phyloP scores from a whole-genome alignment of 2,113 vertebrate genomes.

The Dendropsophus ebraccatus region DNA sequence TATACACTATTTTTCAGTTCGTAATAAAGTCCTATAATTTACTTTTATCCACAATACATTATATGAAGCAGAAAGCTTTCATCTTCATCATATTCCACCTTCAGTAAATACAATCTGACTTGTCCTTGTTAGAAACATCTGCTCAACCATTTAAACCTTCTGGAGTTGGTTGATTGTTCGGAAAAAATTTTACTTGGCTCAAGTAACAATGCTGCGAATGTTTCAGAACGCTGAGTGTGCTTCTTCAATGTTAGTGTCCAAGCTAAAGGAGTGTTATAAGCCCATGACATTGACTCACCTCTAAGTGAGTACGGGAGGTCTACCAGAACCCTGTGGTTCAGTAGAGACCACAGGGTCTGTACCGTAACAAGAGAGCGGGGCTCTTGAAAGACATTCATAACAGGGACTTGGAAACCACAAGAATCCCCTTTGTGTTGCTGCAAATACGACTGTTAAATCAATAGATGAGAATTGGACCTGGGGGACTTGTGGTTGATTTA shows the following conservation, averaged over 20 bases:
- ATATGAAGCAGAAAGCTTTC: neutral
- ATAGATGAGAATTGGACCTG: conserved; percentile 25
- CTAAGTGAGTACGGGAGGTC: conserved; percentile 41
- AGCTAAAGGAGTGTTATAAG: neutral
- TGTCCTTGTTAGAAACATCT: conserved; percentile 29
- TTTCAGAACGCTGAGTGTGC: neutral
- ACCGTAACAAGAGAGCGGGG: neutral
- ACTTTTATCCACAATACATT: neutral
- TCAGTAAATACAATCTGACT: neutral
- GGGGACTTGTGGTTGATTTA: conserved; percentile 49
- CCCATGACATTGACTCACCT: conserved; percentile 17
- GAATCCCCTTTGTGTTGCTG: conserved; percentile 30
- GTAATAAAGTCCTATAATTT: neutral
- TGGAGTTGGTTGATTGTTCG: conserved; percentile 11
- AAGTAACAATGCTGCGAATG: neutral
- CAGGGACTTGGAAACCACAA: neutral
- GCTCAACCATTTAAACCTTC: conserved; percentile 19
- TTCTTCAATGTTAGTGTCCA: neutral
- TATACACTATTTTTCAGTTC: no score
- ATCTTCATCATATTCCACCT: conserved; percentile 3
- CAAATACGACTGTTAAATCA: neutral
- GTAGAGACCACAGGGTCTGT: conserved; percentile 7
- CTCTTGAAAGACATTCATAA: neutral
- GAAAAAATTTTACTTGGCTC: conserved; percentile 4
- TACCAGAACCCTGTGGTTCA: neutral